Percentiles rank a stretch among this genome's conserved stretches.
Conservation (phyloP, 2,797 vertebrate species). For the Glyptemys insculpta region DNA sequence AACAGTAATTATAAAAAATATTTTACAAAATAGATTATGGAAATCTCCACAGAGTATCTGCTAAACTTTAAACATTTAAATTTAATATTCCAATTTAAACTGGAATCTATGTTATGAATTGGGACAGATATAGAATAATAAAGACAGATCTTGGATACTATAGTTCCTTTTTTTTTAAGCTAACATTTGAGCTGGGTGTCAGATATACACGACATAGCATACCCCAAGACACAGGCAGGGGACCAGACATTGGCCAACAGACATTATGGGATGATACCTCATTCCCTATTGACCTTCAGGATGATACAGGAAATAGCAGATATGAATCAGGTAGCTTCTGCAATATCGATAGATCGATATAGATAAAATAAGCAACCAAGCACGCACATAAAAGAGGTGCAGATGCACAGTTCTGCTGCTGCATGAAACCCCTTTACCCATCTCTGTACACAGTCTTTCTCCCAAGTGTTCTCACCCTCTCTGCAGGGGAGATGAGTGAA, state of each 20-base stretch:
- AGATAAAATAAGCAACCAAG: neutral
- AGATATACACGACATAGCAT: neutral
- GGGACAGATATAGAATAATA: neutral
- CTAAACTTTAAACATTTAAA: neutral
- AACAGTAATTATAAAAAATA: neutral
- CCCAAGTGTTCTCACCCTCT: neutral
- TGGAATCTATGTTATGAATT: neutral
- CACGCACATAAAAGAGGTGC: neutral
- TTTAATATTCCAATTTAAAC: neutral
- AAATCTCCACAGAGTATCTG: neutral
- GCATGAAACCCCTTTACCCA: neutral
- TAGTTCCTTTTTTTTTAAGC: neutral
- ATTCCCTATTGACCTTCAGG: slow-evolving; percentile 67
- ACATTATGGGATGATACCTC: neutral
- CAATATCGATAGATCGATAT: too few species aligned
- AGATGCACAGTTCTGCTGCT: neutral
- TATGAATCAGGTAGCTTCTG: neutral
- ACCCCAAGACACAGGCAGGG: neutral
- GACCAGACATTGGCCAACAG: neutral
- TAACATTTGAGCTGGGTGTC: neutral
- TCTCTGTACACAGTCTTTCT: neutral
- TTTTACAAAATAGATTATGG: neutral
- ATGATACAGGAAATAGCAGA: slow-evolving; percentile 40
- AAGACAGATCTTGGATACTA: neutral
- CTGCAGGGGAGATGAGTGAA: neutral